Evolutionary conservation across 2,888 invertebrate species (phyloP), one percentile per base, ranked within the genome.

Genomic region (Scaptomyza tumidula): DNA sequence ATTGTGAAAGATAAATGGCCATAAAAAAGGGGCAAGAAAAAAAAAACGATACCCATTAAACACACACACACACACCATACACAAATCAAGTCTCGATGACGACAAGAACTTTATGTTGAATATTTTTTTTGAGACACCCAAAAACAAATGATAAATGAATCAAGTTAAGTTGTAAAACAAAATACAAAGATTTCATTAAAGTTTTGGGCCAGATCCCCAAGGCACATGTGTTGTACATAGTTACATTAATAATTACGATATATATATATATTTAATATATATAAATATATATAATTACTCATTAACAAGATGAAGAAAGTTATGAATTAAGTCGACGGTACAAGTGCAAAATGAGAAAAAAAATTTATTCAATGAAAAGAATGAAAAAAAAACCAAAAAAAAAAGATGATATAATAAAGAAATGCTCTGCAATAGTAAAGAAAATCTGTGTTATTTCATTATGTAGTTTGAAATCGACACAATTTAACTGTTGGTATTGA

Each of bases 401-500:
- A 71, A 66, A 64, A 78, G 61, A 78, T 68, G 60, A 72, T 84
- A 78, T 77, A 88, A 85, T 82, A 89, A 81, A 79, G 78, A 86
- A 85, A 90, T 87, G 90, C 90, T 90, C 90, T 90, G 89, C 90
- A 90, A 90, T 90, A 89, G 88, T 81, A 75, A 85, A 71, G 68
- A 74, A 70, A 46, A 58, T 24, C 19, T 1, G 45, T 44, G 44
- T n/a, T 35, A 48, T 41, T 11, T 16, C n/a, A 35, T 33, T 27
- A 27, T 46, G 31, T 54, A 10, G n/a, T 14, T n/a, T 45, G 45
- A 54, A 41, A 35, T 16, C 54, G 33, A n/a, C 2, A 3, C 14
- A 37, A 9, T 2, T 2, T 11, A 41, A 27, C 3, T n/a, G n/a
- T n/a, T n/a, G n/a, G 14, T 45, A 10, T 13, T 5, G 9, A n/a